Base-by-base conservation (phyloP, 2,888 invertebrate genomes). In the Hofmannophila pseudospretella region DNA sequence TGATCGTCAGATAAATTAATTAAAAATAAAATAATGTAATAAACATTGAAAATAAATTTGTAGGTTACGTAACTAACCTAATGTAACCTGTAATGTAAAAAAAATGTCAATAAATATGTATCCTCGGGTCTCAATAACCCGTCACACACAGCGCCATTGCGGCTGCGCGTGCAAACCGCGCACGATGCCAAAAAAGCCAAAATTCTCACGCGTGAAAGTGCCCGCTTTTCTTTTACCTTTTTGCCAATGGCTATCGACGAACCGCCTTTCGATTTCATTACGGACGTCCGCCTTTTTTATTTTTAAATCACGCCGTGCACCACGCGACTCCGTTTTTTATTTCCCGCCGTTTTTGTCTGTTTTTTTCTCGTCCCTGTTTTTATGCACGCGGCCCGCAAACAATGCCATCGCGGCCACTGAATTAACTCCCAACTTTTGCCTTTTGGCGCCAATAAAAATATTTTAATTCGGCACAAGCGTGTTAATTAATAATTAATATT, bases 201-300 rank as follows among this genome's bases (percentile, higher is more conserved):
- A 81, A 82, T 76, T 75, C 84, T 80, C 81, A 78, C 84, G 79
- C 84, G 85, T 72, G 85, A 86, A 86, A 86, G 86, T 86, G 82
- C 56, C 25, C 55, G 56, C 44, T 29, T 47, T 77, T 78, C 81
- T 84, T 85, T 85, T 84, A 79, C 78, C 62, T 84, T 86, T n/a
- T 86, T 85, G 76, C 79, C 80, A 75, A 67, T 74, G 73, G 82
- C 74, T 73, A 86, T 86, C 85, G 85, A 85, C 84, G 81, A 81
- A 82, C 82, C 81, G 71, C 86, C 86, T 86, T 86, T 86, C 86
- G 85, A 85, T 86, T 86, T 86, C 86, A 85, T 85, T 86, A 86
- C 84, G 84, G 75, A 81, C 82, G 68, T 82, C 80, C 81, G 73
- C 56, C 57, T 70, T 84, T 82, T 82, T 85, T 85, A 78, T 86